Conservation (phyloP, 2,113 vertebrate species). For the Brachyhypopomus gauderio region DNA sequence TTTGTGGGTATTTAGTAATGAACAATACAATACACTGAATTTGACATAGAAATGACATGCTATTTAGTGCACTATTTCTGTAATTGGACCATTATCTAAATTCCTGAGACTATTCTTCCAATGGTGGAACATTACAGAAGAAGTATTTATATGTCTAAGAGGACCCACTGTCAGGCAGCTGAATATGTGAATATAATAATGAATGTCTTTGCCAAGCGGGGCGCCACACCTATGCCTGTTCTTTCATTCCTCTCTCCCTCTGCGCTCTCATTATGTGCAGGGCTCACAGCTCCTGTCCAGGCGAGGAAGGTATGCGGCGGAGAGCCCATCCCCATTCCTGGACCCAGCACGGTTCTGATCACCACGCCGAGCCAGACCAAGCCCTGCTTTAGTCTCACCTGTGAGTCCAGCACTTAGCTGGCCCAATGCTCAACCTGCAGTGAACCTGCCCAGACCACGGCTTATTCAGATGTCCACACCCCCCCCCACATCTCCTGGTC, state of each 20-base stretch:
- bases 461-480: constrained; percentile 62
- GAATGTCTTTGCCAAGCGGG: not conserved
- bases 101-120: not conserved
- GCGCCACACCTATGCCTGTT: not conserved
- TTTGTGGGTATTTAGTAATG: too few relatives aligned
- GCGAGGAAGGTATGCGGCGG: not conserved
- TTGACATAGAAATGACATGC: too few relatives aligned
- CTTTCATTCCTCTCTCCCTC: not conserved
- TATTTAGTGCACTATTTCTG: too few relatives aligned
- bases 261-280: not conserved
- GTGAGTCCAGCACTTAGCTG: constrained; percentile 66
- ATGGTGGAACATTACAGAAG: not conserved
- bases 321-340: constrained; percentile 49
- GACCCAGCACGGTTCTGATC: constrained; percentile 36
- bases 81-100: not conserved
- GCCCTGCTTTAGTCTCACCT: constrained; percentile 60
- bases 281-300: not conserved
- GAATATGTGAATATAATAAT: not conserved
- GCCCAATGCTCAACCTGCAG: constrained; percentile 55
- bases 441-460: constrained; percentile 49
- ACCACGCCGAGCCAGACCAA: constrained; percentile 26
- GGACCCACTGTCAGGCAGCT: not conserved
- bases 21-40: too few relatives aligned
- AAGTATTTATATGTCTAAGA: not conserved
- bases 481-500: too few relatives aligned